Percentiles rank a stretch among this genome's conserved stretches.
Conservation (phyloP, 1,140 invertebrate genomes). For the Hycleus cichorii region DNA sequence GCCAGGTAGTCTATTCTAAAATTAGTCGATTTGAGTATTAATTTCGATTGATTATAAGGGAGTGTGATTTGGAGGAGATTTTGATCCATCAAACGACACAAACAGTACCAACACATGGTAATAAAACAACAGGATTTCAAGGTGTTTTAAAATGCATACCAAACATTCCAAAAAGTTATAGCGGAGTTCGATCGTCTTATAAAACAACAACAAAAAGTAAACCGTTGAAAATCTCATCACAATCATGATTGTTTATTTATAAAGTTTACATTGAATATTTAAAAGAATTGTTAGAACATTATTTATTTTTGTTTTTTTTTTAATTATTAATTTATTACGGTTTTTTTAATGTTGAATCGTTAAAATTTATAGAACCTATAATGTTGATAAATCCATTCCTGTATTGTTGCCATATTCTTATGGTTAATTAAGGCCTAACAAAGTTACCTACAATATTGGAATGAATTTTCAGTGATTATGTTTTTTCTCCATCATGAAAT, state of each 20-base stretch:
- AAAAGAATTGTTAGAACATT: constrained; percentile 1
- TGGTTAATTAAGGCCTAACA: too few species aligned
- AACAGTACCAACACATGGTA: constrained; percentile 27
- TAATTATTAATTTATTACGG: not conserved
- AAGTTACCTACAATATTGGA: too few species aligned
- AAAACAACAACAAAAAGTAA: constrained; percentile 14
- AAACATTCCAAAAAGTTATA: constrained; percentile 16
- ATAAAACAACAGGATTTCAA: constrained; percentile 25
- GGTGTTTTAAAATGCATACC: constrained; percentile 35
- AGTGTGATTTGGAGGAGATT: constrained; percentile 38
- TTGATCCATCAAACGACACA: constrained; percentile 36
- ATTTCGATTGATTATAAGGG: constrained; percentile 19
- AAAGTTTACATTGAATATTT: not conserved
- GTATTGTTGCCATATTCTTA: not conserved
- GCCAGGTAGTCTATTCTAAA: constrained; percentile 22
- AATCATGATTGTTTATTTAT: constrained; percentile 21
- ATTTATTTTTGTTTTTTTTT: not conserved
- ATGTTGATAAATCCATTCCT: not conserved
- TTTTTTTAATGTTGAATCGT: not conserved
- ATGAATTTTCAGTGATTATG: too few species aligned
- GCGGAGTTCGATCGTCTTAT: constrained; percentile 7
- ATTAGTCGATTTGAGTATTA: not conserved
- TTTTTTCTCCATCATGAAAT: too few species aligned
- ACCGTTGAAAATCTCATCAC: constrained; percentile 21
- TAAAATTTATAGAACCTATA: constrained; percentile 2